Base-by-base conservation (phyloP, 2,888 invertebrate species). In the Cinara cedri region DNA sequence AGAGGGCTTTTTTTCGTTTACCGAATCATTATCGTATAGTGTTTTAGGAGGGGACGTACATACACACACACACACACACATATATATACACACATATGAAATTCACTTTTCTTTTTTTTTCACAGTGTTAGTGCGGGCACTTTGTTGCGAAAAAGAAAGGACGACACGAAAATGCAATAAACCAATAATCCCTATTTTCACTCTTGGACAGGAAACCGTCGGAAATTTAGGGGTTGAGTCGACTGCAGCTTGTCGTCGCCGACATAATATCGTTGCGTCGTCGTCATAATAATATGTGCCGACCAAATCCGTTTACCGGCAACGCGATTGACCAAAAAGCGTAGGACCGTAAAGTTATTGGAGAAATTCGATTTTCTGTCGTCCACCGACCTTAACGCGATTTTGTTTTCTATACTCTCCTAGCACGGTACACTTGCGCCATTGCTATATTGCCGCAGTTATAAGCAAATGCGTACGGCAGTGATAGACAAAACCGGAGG, bases 341-440 rank as follows among this genome's bases (percentile, higher is more conserved):
- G 76, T 57, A 78, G 76, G 16, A 78, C 76, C 76, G 68, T 78
- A 70, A 78, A 78, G 68, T 70, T 68, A 78, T 76, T 42, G 75
- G 65, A 13, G 55, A 66, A 75, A 75, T 76, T 66, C 65, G 55
- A 76, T 76, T 78, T 78, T 49, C 76, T 19, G 26, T 66, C 54
- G 66, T 57, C 76, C 68, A 6, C 34, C 34, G 76, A 46, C 76
- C 49, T 11, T 78, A 78, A 78, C 57, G 57, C 68, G 57, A 78
- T 68, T 78, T 60, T 16, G 54, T 76, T 68, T 78, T 44, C 76
- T 34, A 78, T 42, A 63, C 74, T 42, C 16, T 68, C 49, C n/a
- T n/a, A 14, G 14, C 65, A 14, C 19, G 0, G 26, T n/a, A 16
- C 24, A 44, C 21, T 44, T 42, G n/a, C n/a, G n/a, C n/a, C n/a